Percentiles rank a stretch among this genome's conserved stretches.
phyloP scores from a whole-genome alignment of 2,797 vertebrate genomes.

The Lepus oiostolus region DNA sequence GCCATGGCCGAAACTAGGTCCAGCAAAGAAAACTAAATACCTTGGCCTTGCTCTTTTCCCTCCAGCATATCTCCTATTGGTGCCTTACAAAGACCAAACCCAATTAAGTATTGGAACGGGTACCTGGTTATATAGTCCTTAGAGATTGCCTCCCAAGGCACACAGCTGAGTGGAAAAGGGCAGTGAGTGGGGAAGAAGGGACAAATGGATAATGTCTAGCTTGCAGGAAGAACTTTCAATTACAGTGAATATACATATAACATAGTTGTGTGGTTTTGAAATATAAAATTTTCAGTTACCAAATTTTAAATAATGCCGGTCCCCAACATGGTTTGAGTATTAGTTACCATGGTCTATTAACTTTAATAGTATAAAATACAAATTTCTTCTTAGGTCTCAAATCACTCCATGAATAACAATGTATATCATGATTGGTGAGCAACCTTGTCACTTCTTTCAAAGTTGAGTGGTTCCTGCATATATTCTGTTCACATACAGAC shows the following conservation, averaged over 20 bases:
- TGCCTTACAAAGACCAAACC: not conserved
- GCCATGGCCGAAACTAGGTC: not conserved
- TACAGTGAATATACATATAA: not conserved
- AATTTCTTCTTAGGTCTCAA: too few relatives aligned
- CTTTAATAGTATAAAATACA: too few relatives aligned
- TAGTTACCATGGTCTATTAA: not conserved
- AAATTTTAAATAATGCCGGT: not conserved
- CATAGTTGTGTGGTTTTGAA: not conserved
- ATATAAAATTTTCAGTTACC: not conserved
- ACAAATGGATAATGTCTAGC: not conserved
- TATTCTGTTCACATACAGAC: too few relatives aligned
- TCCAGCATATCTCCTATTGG: not conserved
- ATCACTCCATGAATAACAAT: too few relatives aligned
- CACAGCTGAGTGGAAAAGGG: conserved; percentile 11
- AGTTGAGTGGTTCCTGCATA: too few relatives aligned
- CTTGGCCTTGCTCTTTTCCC: not conserved
- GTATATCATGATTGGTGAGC: too few relatives aligned
- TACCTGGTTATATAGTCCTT: not conserved
- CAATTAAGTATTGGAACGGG: not conserved
- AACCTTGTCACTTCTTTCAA: too few relatives aligned
- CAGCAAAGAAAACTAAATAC: conserved; percentile 10
- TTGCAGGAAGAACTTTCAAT: not conserved
- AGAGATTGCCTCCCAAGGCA: not conserved
- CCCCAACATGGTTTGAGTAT: not conserved
- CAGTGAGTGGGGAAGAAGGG: not conserved